These are phyloP conservation scores for Microtus oregoni DNA, from an alignment of 2,113 vertebrate species.

Conservation along the genomic window DNA sequence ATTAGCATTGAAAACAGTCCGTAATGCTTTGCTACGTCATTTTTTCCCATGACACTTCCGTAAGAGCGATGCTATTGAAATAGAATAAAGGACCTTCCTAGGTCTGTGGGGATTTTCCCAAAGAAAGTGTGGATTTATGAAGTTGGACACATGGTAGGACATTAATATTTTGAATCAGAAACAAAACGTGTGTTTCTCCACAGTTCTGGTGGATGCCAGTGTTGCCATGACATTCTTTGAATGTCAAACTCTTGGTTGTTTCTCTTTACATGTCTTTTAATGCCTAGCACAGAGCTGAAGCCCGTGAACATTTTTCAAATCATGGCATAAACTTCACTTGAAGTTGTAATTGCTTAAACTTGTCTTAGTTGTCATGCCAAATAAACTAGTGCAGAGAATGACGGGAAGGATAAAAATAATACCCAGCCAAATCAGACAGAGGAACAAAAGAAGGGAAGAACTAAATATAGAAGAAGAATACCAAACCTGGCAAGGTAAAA, in stretches of 20 bases:
- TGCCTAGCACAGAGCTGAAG: not conserved
- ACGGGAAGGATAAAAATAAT: slow-evolving; percentile 15
- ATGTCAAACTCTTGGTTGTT: slow-evolving; percentile 26
- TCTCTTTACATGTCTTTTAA: slow-evolving; percentile 14
- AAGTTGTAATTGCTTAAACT: not conserved
- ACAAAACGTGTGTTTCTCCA: slow-evolving; percentile 62
- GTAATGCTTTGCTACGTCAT: not conserved
- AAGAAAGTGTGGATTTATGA: slow-evolving; percentile 43
- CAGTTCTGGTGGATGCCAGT: not conserved
- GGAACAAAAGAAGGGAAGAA: slow-evolving; percentile 1
- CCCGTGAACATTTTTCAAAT: not conserved
- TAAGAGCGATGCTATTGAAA: not conserved
- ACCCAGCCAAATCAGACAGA: slow-evolving; percentile 68
- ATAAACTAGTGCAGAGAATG: slow-evolving; percentile 13
- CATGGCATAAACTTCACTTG: not conserved
- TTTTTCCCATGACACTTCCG: not conserved
- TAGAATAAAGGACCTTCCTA: slow-evolving; percentile 9
- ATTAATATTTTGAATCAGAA: slow-evolving; percentile 58
- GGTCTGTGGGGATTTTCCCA: slow-evolving; percentile 62
- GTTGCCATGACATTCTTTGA: not conserved
- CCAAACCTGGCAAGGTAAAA: slow-evolving; percentile 37
- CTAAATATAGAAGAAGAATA: not conserved
- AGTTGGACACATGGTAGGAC: slow-evolving; percentile 15
- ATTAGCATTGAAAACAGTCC: not conserved
- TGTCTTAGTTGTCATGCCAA: not conserved